These are phyloP conservation scores for Littorina saxatilis DNA, from an alignment of 1,140 invertebrate genomes.

Conservation along the genomic window DNA sequence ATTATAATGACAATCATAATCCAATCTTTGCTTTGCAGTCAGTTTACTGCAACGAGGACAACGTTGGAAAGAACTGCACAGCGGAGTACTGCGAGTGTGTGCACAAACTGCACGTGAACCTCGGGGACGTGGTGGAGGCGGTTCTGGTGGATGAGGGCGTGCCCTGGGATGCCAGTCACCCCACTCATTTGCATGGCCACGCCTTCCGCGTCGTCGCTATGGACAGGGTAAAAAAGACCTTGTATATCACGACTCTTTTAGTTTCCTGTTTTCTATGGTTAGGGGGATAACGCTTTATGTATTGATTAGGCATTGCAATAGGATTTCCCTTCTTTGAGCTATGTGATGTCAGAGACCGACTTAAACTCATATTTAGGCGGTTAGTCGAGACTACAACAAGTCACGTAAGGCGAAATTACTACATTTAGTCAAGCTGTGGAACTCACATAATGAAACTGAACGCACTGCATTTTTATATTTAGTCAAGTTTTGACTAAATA, in stretches of 20 bases:
- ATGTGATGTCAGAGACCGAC: too few relatives aligned
- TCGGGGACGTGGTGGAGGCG: slow-evolving; percentile 46
- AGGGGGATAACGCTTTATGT: too few relatives aligned
- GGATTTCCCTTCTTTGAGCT: too few relatives aligned
- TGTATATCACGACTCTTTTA: not conserved
- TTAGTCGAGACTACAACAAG: too few relatives aligned
- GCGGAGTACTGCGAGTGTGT: slow-evolving; percentile 47
- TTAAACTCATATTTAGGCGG: too few relatives aligned
- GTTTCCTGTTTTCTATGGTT: too few relatives aligned
- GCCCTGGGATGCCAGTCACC: slow-evolving; percentile 77
- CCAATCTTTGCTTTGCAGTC: slow-evolving; percentile 81
- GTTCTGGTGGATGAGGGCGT: slow-evolving; percentile 48
- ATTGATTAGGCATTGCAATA: too few relatives aligned
- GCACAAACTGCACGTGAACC: slow-evolving; percentile 28
- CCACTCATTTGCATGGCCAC: slow-evolving; percentile 86
- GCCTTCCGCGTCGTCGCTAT: slow-evolving; percentile 82
- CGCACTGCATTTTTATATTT: too few relatives aligned
- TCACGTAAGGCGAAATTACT: too few relatives aligned
- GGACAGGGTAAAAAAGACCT: slow-evolving; percentile 56
- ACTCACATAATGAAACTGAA: too few relatives aligned
- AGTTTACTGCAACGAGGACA: slow-evolving; percentile 62
- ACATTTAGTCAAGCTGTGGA: too few relatives aligned
- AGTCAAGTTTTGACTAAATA: too few relatives aligned
- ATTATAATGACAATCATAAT: slow-evolving; percentile 2
- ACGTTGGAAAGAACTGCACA: slow-evolving; percentile 26